A percentile compares a stretch with the other conserved stretches of the same genome.
These are phyloP conservation scores for Heliothis peltigera DNA, from an alignment of 2,888 invertebrate genomes.

Conservation along the genomic window DNA sequence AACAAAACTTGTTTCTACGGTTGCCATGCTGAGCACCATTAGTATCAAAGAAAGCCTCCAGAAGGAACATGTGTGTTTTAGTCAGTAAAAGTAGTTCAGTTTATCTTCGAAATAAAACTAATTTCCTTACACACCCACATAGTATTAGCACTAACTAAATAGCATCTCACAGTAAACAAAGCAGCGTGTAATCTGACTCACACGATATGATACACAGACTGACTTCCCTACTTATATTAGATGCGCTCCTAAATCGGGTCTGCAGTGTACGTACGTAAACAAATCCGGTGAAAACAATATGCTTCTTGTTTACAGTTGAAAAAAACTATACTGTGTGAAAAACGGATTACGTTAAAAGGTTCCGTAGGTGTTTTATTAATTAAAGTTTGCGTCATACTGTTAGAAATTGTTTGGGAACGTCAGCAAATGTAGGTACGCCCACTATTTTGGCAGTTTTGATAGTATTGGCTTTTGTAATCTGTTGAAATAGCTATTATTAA, in stretches of 20 bases:
- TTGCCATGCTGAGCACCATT: too few relatives aligned
- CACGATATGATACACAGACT: conserved; percentile 22
- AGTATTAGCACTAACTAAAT: conserved; percentile 16
- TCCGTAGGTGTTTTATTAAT: conserved; percentile 9
- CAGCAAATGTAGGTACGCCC: not conserved
- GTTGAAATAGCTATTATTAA: not conserved
- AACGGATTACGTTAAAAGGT: not conserved
- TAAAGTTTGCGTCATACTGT: not conserved
- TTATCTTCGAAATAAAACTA: not conserved
- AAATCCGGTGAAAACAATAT: conserved; percentile 29
- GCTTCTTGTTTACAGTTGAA: conserved; percentile 18
- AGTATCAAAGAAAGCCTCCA: too few relatives aligned
- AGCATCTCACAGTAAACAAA: conserved; percentile 12
- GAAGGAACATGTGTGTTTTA: too few relatives aligned
- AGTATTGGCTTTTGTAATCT: not conserved
- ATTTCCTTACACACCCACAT: not conserved
- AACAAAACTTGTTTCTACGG: too few relatives aligned
- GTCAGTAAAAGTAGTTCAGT: too few relatives aligned
- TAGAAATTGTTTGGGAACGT: not conserved
- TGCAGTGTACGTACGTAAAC: conserved; percentile 39
- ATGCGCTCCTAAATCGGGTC: conserved; percentile 5
- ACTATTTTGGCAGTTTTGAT: not conserved
- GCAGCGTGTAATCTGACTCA: conserved; percentile 15
- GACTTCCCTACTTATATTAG: conserved; percentile 8
- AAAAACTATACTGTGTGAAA: not conserved